Base-by-base conservation (phyloP, 2,888 invertebrate genomes). In the Chalcis sispes region DNA sequence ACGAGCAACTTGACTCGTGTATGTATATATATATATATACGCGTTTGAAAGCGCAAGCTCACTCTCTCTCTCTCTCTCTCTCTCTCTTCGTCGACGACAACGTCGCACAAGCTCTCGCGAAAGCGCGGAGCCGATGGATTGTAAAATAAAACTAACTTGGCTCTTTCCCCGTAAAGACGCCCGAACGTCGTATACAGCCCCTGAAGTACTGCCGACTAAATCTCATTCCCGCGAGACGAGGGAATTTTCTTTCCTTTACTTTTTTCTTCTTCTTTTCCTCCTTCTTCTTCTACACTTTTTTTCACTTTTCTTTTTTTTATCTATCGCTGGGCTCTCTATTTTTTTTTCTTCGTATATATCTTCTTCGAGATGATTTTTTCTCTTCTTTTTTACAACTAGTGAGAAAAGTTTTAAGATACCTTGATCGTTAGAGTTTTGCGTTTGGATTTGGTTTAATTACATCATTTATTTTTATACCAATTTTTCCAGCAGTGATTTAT, bases 111-210 rank as follows among this genome's bases (percentile, higher is more conserved):
- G 81, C 83, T 83, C 84, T 82, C 81, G 76, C 81, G 81, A 79
- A n/a, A n/a, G 80, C 80, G 78, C 78, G 75, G 81, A 78, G 82
- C 82, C 87, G 88, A 88, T 88, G 88, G 87, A 86, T 88, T 88
- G 88, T 88, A 88, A 88, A 88, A 88, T 88, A 88, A 88, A 88
- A 88, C 88, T 87, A 87, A 87, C 87, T 88, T 86, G 85, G 85
- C 88, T 86, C 85, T 85, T 84, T 85, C 83, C 81, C 81, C 18
- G 71, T 71, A 72, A 75, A 65, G 62, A 77, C 70, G 64, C 64
- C 52, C 46, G 48, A 29, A 20, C n/a, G n/a, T n/a, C n/a, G n/a
- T n/a, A n/a, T n/a, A 27, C 61, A 40, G 25, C 42, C 58, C 29
- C 36, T 20, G 29, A n/a, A 32, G 13, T 13, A n/a, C 48, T 27